Base-by-base conservation (phyloP, 1,140 invertebrate species). In the Sitodiplosis mosellana region DNA sequence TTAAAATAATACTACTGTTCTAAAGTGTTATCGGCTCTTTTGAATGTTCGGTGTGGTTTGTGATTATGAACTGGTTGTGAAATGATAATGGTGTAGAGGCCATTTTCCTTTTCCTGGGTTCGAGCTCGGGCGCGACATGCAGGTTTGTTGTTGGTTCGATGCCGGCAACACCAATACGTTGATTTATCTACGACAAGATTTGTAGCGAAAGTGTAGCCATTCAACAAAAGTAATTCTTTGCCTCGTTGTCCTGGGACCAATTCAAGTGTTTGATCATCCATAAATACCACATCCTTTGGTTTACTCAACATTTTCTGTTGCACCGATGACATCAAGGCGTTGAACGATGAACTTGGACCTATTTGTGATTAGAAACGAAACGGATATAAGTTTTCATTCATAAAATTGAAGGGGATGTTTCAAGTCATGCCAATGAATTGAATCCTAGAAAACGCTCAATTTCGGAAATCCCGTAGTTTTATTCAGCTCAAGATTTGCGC, bases 151-250 rank as follows among this genome's bases (percentile, higher is more conserved):
- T 14, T 27, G 6, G 54, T 51, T 2, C 59, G 52, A n/a, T 34
- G 48, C 0, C 60, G 56, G 42, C 62, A 64, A 44, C 56, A 56
- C 62, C 62, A 64, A 41, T 64, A 64, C 2, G 45, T 58, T 2
- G 56, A 59, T 5, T 45, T 7, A 8, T 56, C 58, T 21, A 52
- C 48, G 1, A 41, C 44, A 42, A 57, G 60, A 18, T 59, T 63
- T 46, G 55, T 60, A 0, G 59, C 54, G 44, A 55, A 64, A 1
- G 56, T 52, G 45, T 51, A 63, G 14, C 50, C 49, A 6, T 50
- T 47, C 19, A 51, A 55, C n/a, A 56, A 33, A 18, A 64, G 22
- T 17, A 63, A 51, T 6, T 48, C 10, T 12, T 58, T 56, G 19
- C 60, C 60, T 0, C 60, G 53, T 45, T 60, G 61, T 0, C 60